phyloP scores from a whole-genome alignment of 2,888 invertebrate species.

The Portevinia maculata region DNA sequence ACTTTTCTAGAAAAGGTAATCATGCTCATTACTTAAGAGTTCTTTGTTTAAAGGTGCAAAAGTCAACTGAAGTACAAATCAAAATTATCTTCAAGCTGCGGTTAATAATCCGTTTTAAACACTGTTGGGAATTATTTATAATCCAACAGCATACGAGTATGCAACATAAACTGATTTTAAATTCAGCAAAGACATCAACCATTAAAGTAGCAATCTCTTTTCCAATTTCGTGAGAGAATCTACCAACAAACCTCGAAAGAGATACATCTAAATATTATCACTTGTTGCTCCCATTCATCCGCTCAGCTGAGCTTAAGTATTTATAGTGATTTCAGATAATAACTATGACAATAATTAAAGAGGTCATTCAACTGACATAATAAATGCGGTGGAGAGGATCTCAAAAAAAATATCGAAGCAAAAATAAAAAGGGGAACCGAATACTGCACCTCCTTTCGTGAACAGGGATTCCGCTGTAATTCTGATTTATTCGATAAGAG shows the following conservation, averaged over 20 bases:
- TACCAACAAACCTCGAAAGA: not conserved
- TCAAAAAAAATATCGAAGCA: not conserved
- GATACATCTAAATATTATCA: constrained; percentile 17
- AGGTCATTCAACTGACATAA: constrained; percentile 75
- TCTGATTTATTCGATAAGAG: not conserved
- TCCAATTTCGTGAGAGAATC: constrained; percentile 1
- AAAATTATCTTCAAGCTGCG: no score
- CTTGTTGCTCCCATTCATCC: constrained; percentile 26
- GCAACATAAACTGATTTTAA: not conserved
- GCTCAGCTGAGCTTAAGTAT: constrained; percentile 30
- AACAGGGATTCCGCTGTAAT: constrained; percentile 31
- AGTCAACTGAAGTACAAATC: no score
- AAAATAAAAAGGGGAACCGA: constrained; percentile 4
- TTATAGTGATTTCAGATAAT: constrained; percentile 33
- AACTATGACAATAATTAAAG: constrained; percentile 67
- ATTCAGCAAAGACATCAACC: constrained; percentile 20
- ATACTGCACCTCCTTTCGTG: not conserved
- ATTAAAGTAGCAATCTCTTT: not conserved
- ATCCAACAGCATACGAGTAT: not conserved
- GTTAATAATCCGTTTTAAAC: not conserved
- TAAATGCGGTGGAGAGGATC: constrained; percentile 21
- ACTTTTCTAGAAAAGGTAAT: no score
- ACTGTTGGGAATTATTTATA: not conserved
- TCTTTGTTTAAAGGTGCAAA: no score
- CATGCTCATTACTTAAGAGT: no score